Base-by-base conservation (phyloP, 1,140 invertebrate species). In the Neodiprion virginianus region DNA sequence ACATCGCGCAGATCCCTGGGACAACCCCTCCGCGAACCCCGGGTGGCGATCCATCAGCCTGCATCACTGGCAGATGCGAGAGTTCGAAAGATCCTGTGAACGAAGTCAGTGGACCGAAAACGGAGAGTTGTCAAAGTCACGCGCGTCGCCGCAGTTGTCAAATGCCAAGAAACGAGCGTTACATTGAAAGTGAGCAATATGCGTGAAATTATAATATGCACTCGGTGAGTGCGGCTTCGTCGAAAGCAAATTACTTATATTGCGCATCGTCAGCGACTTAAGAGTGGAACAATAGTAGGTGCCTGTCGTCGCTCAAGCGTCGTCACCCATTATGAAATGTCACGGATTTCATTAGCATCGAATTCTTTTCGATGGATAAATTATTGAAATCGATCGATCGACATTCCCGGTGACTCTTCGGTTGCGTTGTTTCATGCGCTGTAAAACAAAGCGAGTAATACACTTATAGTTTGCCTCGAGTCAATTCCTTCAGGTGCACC, bases 1-100 rank as follows among this genome's bases (percentile, higher is more conserved):
- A 61, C 53, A 8, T 61, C 53, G 53, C 53, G 53, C 53, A 2
- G 28, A 40, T 40, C 28, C 53, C 53, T 61, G 53, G 4, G n/a
- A 14, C n/a, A 61, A 17, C 53, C 77, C 77, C 75, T 75, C 72
- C 28, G 10, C 17, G 69, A 71, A 75, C 73, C 72, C 79, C 77
- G 75, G 76, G 72, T 67, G 72, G 78, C 79, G 82, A 85, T 85
- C 83, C 79, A 83, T 85, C 84, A 85, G 75, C 69, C 79, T 72
- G 75, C 75, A 84, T 85, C 84, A 84, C 67, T 48, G 69, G 71
- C 84, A 85, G 84, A 82, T 80, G 77, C 70, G 72, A 72, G 53
- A 61, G 11, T 61, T 61, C 11, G 53, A 61, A 61, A 61, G 53
- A 61, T 61, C 5, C 53, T 61, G 11, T 61, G 53, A 61, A 61